phyloP scores from a whole-genome alignment of 2,113 vertebrate species.

The Laticauda colubrina region DNA sequence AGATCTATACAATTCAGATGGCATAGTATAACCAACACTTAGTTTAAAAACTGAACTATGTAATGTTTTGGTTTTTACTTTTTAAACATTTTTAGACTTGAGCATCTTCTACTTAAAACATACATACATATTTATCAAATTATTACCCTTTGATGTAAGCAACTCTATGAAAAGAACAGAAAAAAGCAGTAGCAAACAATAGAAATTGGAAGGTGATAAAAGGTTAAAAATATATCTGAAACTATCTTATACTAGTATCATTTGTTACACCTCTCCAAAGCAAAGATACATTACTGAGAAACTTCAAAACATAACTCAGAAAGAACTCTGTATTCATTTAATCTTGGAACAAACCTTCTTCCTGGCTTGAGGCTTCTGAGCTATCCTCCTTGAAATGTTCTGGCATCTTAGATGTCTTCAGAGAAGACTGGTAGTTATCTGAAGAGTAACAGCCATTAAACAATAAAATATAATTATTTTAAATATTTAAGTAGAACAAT shows the following conservation, averaged over 20 bases:
- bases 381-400: conserved; percentile 85
- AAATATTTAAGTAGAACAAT: conserved; percentile 1
- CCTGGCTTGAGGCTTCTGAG: conserved; percentile 93
- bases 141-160: not conserved
- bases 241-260: not conserved
- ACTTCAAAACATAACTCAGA: not conserved
- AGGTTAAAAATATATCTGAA: not conserved
- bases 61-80: not conserved
- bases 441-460: conserved; percentile 59
- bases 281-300: conserved; percentile 7
- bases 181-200: not conserved
- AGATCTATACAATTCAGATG: not conserved
- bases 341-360: conserved; percentile 76
- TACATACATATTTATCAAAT: not conserved
- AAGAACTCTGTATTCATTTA: conserved; percentile 7
- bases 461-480: conserved; percentile 51
- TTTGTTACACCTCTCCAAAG: conserved; percentile 1
- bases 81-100: conserved; percentile 20
- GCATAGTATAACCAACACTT: too few species aligned
- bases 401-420: conserved; percentile 76
- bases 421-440: conserved; percentile 81
- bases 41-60: not conserved
- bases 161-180: not conserved
- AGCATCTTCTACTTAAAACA: conserved; percentile 22
- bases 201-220: not conserved